A percentile compares a stretch with the other conserved stretches of the same genome.
Conservation (phyloP, 2,113 vertebrate genomes). For the Oreocharis arfaki region DNA sequence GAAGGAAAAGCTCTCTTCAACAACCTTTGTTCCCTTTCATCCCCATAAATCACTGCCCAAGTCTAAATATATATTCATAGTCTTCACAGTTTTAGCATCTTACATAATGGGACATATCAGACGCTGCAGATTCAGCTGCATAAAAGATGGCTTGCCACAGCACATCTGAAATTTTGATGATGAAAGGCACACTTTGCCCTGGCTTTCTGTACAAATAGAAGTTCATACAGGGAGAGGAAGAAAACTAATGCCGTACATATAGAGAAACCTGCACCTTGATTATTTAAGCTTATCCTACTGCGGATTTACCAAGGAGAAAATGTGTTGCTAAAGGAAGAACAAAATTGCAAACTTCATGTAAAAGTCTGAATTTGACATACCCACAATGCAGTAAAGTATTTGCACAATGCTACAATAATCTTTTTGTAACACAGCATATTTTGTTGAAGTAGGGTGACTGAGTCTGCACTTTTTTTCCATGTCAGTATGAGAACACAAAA, state of each 20-base stretch:
- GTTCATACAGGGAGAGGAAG: neutral
- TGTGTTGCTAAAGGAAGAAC: neutral
- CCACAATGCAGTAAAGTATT: neutral
- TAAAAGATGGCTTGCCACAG: neutral
- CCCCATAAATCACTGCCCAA: neutral
- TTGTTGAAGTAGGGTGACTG: slow-evolving; percentile 17
- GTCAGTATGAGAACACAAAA: neutral
- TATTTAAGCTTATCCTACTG: neutral
- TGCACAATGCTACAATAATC: neutral
- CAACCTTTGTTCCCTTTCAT: neutral
- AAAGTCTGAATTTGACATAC: neutral
- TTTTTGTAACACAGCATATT: neutral
- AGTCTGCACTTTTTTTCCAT: neutral
- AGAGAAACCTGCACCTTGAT: neutral
- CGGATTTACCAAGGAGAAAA: neutral
- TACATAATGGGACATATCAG: slow-evolving; percentile 26
- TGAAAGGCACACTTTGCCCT: neutral
- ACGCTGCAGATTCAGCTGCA: neutral
- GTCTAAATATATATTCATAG: slow-evolving; percentile 11
- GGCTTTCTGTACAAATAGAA: neutral
- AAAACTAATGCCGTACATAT: neutral
- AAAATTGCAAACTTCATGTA: neutral
- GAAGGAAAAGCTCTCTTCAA: neutral
- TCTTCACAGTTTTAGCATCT: slow-evolving; percentile 23
- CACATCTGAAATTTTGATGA: neutral